Conservation (phyloP, 2,888 invertebrate genomes). For the Cataglyphis livida region DNA sequence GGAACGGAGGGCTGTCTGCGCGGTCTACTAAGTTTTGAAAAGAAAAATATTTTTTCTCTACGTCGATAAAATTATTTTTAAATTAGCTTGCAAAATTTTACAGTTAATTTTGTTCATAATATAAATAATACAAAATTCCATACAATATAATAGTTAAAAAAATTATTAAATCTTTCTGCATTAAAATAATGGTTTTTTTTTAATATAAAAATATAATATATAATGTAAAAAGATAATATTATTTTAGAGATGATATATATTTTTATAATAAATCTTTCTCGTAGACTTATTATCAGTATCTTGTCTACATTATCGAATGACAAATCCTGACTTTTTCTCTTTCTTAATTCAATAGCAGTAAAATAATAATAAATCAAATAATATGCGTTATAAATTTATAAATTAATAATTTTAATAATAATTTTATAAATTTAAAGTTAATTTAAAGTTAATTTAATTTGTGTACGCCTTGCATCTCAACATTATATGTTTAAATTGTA, state of each 20-base stretch:
- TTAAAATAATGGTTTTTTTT: background rate
- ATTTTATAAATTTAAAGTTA: no score
- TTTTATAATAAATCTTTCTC: background rate
- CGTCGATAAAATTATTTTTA: background rate
- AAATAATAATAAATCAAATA: background rate
- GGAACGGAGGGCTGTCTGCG: constrained; percentile 70
- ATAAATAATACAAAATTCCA: constrained; percentile 3
- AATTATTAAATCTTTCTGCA: background rate
- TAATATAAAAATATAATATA: background rate
- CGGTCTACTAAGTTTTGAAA: background rate
- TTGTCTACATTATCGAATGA: background rate
- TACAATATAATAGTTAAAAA: constrained; percentile 30
- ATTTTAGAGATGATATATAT: background rate
- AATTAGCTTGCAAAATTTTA: background rate
- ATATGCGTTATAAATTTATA: background rate
- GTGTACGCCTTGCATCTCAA: background rate
- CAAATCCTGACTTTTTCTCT: background rate
- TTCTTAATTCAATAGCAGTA: background rate
- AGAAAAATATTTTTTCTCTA: constrained; percentile 5
- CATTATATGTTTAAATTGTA: background rate
- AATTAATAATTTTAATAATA: no score
- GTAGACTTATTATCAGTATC: background rate
- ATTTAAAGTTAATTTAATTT: background rate
- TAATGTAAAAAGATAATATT: constrained; percentile 35
- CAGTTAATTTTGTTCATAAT: background rate